phyloP scores from a whole-genome alignment of 2,888 invertebrate genomes.

The Mesochorus sp. region DNA sequence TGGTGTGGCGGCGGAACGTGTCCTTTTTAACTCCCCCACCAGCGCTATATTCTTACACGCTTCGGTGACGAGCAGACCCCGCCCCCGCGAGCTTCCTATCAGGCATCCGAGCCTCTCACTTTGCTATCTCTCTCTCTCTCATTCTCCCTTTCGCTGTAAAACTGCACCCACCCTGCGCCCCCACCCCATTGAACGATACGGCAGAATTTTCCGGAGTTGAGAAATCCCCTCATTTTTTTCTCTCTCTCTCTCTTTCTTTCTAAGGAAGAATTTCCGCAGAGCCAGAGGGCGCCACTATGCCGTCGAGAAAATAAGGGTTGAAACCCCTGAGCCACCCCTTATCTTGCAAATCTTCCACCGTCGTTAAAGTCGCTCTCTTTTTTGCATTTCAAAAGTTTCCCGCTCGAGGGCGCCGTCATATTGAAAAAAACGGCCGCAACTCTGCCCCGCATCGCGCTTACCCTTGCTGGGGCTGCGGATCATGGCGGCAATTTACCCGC shows the following conservation, averaged over 20 bases:
- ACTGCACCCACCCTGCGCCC: conserved; percentile 27
- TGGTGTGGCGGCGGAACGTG: conserved; percentile 25
- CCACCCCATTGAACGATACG: not conserved
- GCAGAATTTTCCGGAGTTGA: not conserved
- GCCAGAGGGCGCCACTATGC: conserved; percentile 24
- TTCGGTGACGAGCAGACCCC: conserved; percentile 51
- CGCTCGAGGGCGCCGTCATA: conserved; percentile 31
- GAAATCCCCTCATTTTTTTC: not conserved
- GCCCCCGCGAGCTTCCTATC: conserved; percentile 45
- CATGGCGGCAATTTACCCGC: conserved; percentile 14
- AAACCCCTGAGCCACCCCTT: not conserved
- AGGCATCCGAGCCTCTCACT: conserved; percentile 18
- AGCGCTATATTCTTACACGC: conserved; percentile 37
- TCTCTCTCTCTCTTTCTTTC: not conserved
- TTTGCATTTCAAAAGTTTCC: not conserved
- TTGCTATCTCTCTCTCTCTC: not conserved
- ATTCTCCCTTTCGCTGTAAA: not conserved
- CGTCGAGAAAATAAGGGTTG: not conserved
- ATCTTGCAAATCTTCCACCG: conserved; percentile 8
- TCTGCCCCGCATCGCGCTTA: not conserved
- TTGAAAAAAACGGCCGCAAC: not conserved
- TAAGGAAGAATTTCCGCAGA: not conserved
- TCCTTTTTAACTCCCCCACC: conserved; percentile 43
- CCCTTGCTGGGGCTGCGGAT: conserved; percentile 7
- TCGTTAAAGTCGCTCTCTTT: conserved; percentile 3